Conservation (phyloP, 2,797 vertebrate species). For the Hylomyscus alleni region DNA sequence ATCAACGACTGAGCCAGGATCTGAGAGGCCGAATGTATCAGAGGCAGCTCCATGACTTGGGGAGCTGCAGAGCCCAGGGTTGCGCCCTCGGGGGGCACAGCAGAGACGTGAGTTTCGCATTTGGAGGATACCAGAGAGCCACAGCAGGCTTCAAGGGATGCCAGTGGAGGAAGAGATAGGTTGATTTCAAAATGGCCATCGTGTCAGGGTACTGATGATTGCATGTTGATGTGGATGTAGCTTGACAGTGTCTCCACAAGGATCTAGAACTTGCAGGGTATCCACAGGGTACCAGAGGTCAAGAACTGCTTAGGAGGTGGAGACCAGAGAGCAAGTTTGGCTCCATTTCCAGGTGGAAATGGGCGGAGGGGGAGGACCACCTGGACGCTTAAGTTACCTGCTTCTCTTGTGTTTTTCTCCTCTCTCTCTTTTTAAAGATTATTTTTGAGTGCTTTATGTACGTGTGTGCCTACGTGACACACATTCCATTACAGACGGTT, state of each 20-base stretch:
- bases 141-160: background rate
- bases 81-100: fast-evolving
- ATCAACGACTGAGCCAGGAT: background rate
- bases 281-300: background rate
- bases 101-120: background rate
- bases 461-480: background rate
- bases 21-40: fast-evolving
- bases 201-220: background rate
- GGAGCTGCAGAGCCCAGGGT: fast-evolving
- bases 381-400: fast-evolving
- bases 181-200: fast-evolving
- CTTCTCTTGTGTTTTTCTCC: background rate
- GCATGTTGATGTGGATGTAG: background rate
- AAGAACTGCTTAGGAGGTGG: background rate
- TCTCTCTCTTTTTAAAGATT: background rate
- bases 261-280: background rate
- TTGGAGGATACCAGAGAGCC: background rate
- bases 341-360: background rate
- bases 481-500: background rate
- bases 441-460: background rate
- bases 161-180: background rate
- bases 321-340: background rate
- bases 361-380: background rate
- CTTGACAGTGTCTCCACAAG: background rate
- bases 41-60: background rate